A percentile compares a stretch with the other conserved stretches of the same genome.
These are phyloP conservation scores for Erpetoichthys calabaricus DNA, from an alignment of 2,797 vertebrate genomes.

Conservation along the genomic window DNA sequence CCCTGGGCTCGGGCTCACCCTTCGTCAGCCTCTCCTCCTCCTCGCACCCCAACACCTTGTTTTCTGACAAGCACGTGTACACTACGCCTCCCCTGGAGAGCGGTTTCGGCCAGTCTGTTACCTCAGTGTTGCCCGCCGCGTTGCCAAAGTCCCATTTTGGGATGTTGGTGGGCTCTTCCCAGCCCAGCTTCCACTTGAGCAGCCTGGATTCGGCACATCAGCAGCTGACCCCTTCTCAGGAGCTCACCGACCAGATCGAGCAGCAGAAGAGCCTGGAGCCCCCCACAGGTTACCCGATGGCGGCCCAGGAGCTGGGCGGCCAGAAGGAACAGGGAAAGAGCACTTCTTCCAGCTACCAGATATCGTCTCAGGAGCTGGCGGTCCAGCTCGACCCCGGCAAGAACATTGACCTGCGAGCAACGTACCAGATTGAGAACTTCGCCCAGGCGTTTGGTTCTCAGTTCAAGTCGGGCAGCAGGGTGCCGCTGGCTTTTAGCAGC, in stretches of 20 bases:
- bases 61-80: conserved; percentile 91
- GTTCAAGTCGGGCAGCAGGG: conserved; percentile 91
- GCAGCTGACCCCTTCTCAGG: conserved; percentile 96
- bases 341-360: conserved; percentile 64
- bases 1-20: conserved; percentile 74
- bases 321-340: conserved; percentile 77
- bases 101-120: conserved; percentile 78
- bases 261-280: conserved; percentile 67
- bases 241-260: conserved; percentile 93
- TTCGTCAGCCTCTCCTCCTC: conserved; percentile 77
- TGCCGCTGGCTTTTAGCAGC: conserved; percentile 79
- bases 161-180: conserved; percentile 81
- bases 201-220: conserved; percentile 81
- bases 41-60: conserved; percentile 70
- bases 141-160: conserved; percentile 91
- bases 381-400: conserved; percentile 75
- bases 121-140: conserved; percentile 78
- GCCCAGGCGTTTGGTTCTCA: conserved; percentile 97
- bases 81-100: conserved; percentile 83
- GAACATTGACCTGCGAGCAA: conserved; percentile 68
- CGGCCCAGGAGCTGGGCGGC: conserved; percentile 76
- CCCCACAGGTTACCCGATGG: conserved; percentile 71
- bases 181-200: conserved; percentile 80
- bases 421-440: conserved; percentile 98
- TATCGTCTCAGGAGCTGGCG: conserved; percentile 73